phyloP scores from a whole-genome alignment of 92 coral and sea anemone species.

The Porites cylindrica region DNA sequence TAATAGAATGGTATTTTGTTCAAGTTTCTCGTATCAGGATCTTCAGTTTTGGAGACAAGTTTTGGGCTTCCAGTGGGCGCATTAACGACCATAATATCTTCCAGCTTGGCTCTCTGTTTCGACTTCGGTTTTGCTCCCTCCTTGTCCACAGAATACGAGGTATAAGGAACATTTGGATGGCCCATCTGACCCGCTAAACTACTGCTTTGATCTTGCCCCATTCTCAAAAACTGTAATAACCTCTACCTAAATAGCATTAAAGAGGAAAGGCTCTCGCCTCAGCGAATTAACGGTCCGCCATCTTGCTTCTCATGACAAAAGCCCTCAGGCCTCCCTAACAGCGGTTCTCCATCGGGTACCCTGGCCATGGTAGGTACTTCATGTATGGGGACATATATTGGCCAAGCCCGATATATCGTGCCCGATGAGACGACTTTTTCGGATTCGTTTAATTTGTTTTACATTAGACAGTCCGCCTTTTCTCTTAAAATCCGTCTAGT shows the following conservation, averaged over 20 bases:
- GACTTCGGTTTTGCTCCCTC: constrained; percentile 25
- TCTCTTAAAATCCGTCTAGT: too few species aligned
- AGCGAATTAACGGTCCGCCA: constrained; percentile 47
- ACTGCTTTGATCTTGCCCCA: constrained; percentile 98
- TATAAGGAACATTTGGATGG: constrained; percentile 61
- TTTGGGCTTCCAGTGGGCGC: constrained; percentile 65
- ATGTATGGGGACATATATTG: too few species aligned
- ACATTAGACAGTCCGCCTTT: too few species aligned
- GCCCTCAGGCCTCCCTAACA: too few species aligned
- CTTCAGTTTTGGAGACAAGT: constrained; percentile 59
- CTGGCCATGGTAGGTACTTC: too few species aligned
- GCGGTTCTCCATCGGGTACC: too few species aligned
- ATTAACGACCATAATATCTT: constrained; percentile 89
- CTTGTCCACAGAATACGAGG: constrained; percentile 70
- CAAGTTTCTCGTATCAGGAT: constrained; percentile 77
- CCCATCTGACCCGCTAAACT: constrained; percentile 47
- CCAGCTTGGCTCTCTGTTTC: constrained; percentile 77
- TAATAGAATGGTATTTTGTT: constrained; percentile 62
- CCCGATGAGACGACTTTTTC: too few species aligned
- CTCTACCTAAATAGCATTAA: not conserved
- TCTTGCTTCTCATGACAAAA: not conserved
- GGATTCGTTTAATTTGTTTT: too few species aligned
- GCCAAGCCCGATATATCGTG: too few species aligned
- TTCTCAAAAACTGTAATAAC: constrained; percentile 1
- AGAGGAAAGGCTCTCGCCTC: not conserved